Base-by-base conservation (phyloP, 2,888 invertebrate genomes). In the Leptogaster cylindrica region DNA sequence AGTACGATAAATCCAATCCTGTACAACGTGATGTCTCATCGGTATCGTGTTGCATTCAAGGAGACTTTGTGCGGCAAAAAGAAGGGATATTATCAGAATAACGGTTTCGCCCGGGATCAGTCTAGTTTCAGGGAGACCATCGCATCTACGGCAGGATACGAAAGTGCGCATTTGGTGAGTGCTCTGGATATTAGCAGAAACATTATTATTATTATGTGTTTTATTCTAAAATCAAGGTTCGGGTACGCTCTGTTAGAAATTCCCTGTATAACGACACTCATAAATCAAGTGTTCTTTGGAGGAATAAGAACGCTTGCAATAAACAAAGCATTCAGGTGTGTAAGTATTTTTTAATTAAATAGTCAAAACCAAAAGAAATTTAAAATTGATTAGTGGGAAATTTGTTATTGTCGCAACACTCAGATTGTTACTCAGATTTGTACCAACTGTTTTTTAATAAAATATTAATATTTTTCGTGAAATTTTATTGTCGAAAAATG, bases 1-100 rank as follows among this genome's bases (percentile, higher is more conserved):
- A 88, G 90, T n/a, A 93, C 93, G 0, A 87, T 93, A 72, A 94
- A 94, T 82, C 94, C 93, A 0, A 90, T 94, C 71, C 82, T 94
- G 0, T 93, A 94, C 79, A 94, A 92, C 78, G 86, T 93, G 1
- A 92, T 94, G 92, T 88, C 84, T 67, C 79, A 76, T 75, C 89
- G 89, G 74, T 94, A 93, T 82, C 84, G 93, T 14, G 84, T 86
- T 14, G 92, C 93, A 0, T 92, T 93, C 77, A 86, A 86, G 69
- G 88, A 89, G 76, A 89, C 90, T 0, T 83, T 92, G 64, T 89
- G 89, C 78, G 88, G 89, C 72, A 83, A 83, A 7, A 82, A 41
- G 78, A 80, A 79, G 1, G 76, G 77, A 0, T 79, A 81, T 65
- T 78, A 75, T 71, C 77, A 73, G 63, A 79, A 77, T 67, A 84